Evolutionary conservation across 2,113 vertebrate species (phyloP).

Genomic region (Reinhardtius hippoglossoides): DNA sequence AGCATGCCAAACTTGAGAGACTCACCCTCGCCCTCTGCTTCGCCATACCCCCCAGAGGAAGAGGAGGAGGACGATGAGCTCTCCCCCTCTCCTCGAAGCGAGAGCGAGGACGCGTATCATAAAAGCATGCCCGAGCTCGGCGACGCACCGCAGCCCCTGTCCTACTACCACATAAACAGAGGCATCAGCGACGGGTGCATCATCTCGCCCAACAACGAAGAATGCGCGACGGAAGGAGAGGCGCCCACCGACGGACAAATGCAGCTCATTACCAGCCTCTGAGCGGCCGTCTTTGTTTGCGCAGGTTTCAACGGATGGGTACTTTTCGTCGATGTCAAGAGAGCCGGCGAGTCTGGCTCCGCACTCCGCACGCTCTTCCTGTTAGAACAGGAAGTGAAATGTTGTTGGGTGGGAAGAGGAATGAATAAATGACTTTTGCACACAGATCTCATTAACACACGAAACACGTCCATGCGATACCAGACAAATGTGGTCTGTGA

Average conservation of each 20-base stretch:
- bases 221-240: constrained; percentile 89
- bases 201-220: constrained; percentile 89
- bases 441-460: constrained; percentile 72
- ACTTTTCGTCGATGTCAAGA: constrained; percentile 31
- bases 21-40: constrained; percentile 92
- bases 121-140: constrained; percentile 98
- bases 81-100: constrained; percentile 85
- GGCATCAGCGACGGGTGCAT: constrained; percentile 95
- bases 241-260: constrained; percentile 93
- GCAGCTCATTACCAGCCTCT: constrained; percentile 99
- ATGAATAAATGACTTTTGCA: constrained; percentile 74
- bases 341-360: constrained; percentile 55
- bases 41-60: constrained; percentile 82
- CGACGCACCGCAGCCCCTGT: constrained; percentile 90
- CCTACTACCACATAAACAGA: constrained; percentile 97
- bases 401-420: constrained; percentile 58
- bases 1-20: constrained; percentile 99
- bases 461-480: constrained; percentile 82
- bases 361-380: constrained; percentile 62
- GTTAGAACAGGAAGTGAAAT: constrained; percentile 69
- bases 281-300: constrained; percentile 76
- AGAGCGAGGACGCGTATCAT: constrained; percentile 93
- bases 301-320: constrained; percentile 62
- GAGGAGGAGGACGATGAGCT: constrained; percentile 85
- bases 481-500: constrained; percentile 91